These are phyloP conservation scores for Tautogolabrus adspersus DNA, from an alignment of 2,113 vertebrate species.

Conservation along the genomic window DNA sequence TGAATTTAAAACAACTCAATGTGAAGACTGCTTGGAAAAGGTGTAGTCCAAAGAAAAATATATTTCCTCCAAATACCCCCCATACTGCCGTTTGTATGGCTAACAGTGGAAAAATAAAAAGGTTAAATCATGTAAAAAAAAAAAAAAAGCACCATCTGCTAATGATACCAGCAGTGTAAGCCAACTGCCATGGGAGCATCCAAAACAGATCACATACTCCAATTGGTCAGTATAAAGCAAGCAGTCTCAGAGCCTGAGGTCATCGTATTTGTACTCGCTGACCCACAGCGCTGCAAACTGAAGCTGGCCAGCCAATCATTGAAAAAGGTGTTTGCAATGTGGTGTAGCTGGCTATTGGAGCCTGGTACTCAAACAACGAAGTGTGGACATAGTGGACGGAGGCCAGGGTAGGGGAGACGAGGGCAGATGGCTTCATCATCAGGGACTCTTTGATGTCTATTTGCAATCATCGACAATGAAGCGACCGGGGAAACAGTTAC, in stretches of 20 bases:
- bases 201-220: constrained; percentile 63
- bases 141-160: constrained; percentile 60
- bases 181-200: constrained; percentile 60
- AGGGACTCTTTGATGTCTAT: constrained; percentile 69
- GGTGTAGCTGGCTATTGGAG: constrained; percentile 64
- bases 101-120: constrained; percentile 21
- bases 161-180: constrained; percentile 60
- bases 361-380: constrained; percentile 75
- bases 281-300: constrained; percentile 56
- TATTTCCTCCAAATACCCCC: not conserved
- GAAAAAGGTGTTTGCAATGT: constrained; percentile 76
- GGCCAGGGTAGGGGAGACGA: constrained; percentile 64
- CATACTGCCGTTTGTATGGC: not conserved
- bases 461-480: constrained; percentile 66
- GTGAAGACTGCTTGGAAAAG: no score
- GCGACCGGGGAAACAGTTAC: constrained; percentile 44
- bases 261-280: constrained; percentile 69
- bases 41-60: no score
- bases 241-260: constrained; percentile 56
- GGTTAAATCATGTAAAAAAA: constrained; percentile 39
- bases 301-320: constrained; percentile 70
- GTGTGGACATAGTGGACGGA: constrained; percentile 77
- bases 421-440: constrained; percentile 77
- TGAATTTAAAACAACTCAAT: no score
- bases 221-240: constrained; percentile 49